Evolutionary conservation across 2,888 invertebrate species (phyloP), one percentile per base, ranked within the genome.

Genomic region (Lycia hirtaria): DNA sequence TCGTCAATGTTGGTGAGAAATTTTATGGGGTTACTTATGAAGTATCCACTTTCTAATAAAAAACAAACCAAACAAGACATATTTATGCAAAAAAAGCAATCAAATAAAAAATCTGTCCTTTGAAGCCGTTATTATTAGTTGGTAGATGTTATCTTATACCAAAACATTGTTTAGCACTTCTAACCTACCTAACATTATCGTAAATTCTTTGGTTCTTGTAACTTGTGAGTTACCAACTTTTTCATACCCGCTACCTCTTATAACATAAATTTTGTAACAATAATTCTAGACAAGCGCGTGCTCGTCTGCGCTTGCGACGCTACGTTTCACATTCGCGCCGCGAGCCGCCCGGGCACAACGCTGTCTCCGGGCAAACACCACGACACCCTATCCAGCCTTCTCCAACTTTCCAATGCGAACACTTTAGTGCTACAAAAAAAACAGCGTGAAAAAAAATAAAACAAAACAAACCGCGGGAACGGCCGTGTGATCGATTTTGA

Each of bases 281-380:
- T 76, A 80, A 78, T 76, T 77, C 77, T 81, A 79, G 83, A 79
- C 77, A 76, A 77, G 79, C 81, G 81, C 75, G 78, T 68, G 76
- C 70, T 64, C 65, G 62, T 65, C 61, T 82, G 85, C 87, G 85
- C 84, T 60, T 80, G 87, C 82, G 89, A 78, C 87, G 89, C 73
- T 88, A 88, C 88, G 76, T 78, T 89, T 88, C 90, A 91, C 89
- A 91, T 86, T 88, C 83, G 80, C 84, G 81, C 75, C 81, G 86
- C 80, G 76, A 80, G 83, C 81, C 83, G 85, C 77, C 75, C 78
- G 82, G 79, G 79, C 77, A 80, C 73, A 72, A 85, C 88, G 88
- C 85, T 80, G 78, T 75, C 70, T 63, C 52, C 62, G 74, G 73
- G 71, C 68, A 65, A 71, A 68, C 74, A 77, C 77, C 78, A 74